phyloP scores from a whole-genome alignment of 2,113 vertebrate genomes.

The Plestiodon gilberti region DNA sequence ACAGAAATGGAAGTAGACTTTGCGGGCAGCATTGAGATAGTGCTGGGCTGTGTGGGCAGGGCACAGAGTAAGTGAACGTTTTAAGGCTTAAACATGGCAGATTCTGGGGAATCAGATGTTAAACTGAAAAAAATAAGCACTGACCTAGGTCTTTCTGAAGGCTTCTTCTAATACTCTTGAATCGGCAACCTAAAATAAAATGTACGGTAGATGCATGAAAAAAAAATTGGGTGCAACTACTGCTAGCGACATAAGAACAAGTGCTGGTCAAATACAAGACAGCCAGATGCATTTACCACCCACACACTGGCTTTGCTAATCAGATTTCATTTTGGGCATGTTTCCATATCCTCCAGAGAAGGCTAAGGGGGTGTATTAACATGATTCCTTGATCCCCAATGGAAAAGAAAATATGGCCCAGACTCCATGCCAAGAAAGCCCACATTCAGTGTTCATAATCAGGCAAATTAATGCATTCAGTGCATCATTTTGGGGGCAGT shows the following conservation, averaged over 20 bases:
- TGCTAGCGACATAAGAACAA: not conserved
- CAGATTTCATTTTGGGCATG: not conserved
- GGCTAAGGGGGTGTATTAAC: too few species aligned
- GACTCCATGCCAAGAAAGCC: not conserved
- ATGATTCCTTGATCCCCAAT: too few species aligned
- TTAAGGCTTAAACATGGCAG: not conserved
- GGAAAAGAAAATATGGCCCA: not conserved
- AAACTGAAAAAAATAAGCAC: not conserved
- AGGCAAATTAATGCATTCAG: not conserved
- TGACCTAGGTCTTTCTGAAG: constrained; percentile 79
- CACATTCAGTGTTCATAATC: not conserved
- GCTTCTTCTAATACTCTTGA: constrained; percentile 88
- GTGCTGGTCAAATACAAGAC: not conserved
- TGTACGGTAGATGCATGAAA: not conserved
- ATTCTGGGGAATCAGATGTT: not conserved
- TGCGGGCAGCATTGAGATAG: not conserved
- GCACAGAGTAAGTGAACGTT: not conserved
- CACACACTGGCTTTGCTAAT: not conserved
- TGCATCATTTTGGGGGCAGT: not conserved
- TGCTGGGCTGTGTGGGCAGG: not conserved
- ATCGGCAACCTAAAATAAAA: constrained; percentile 84
- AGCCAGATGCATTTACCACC: not conserved
- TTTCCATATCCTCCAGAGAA: not conserved
- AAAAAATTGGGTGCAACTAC: not conserved
- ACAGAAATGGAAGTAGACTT: not conserved